A percentile compares a stretch with the other conserved stretches of the same genome.
Conservation (phyloP, 37 sponge, comb jelly and placozoan species). For the Petrosia ficiformis region DNA sequence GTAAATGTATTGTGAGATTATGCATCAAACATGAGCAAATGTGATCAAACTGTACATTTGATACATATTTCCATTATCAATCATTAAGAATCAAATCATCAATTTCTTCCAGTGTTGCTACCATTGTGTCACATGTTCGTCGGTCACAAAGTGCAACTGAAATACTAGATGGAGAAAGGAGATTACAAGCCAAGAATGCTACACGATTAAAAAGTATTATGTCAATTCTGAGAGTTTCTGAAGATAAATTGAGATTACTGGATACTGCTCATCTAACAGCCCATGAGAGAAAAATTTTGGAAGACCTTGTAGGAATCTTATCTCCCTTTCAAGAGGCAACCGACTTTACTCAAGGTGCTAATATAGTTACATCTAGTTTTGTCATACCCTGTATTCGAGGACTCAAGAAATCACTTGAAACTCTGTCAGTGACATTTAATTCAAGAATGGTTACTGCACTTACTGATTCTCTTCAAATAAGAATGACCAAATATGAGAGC, state of each 20-base stretch:
- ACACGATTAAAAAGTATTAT: constrained; percentile 30
- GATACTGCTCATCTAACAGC: constrained; percentile 10
- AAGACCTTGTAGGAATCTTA: constrained; percentile 8
- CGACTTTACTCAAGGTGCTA: constrained; percentile 9
- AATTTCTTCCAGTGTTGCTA: too few species aligned
- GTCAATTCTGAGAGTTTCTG: constrained; percentile 21
- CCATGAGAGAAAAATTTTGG: constrained; percentile 12
- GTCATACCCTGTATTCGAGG: constrained; percentile 19
- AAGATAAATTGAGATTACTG: constrained; percentile 19
- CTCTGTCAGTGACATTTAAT: neutral
- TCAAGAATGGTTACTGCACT: constrained; percentile 4
- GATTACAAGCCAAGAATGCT: constrained; percentile 7
- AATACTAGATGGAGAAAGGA: constrained; percentile 31
- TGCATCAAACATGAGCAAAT: too few species aligned
- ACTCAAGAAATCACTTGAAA: neutral
- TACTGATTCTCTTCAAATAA: neutral
- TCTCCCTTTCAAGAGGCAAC: constrained; percentile 23
- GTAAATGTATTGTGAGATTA: too few species aligned
- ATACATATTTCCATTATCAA: too few species aligned
- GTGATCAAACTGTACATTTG: too few species aligned
- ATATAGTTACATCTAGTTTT: constrained; percentile 3
- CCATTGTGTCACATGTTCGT: constrained; percentile 24
- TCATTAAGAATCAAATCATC: too few species aligned
- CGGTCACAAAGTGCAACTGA: constrained; percentile 17
- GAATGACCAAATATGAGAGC: neutral